Conservation (phyloP, 1,140 invertebrate genomes). For the Neomicropteryx cornuta region DNA sequence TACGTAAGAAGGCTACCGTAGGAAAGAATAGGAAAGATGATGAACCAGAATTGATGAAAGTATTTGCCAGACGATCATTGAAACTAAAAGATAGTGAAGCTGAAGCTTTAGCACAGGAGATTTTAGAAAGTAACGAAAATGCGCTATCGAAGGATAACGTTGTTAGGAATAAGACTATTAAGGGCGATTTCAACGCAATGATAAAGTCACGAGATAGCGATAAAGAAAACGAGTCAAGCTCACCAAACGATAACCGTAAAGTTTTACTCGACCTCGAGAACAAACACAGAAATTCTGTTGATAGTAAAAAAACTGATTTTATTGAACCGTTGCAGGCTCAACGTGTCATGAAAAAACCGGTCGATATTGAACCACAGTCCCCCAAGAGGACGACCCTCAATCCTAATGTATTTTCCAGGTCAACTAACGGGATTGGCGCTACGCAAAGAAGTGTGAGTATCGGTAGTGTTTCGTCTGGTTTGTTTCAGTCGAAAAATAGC, state of each 20-base stretch:
- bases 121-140: slow-evolving; percentile 28
- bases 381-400: slow-evolving; percentile 28
- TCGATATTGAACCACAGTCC: slow-evolving; percentile 30
- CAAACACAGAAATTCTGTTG: slow-evolving; percentile 21
- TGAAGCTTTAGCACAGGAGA: slow-evolving; percentile 43
- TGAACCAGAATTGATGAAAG: slow-evolving; percentile 67
- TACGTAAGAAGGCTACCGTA: slow-evolving; percentile 44
- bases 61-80: slow-evolving; percentile 63
- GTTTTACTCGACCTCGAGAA: slow-evolving; percentile 17
- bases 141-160: slow-evolving; percentile 21
- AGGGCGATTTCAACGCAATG: slow-evolving; percentile 37
- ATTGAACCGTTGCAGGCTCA: slow-evolving; percentile 19
- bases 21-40: slow-evolving; percentile 45
- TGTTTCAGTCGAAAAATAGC: too few relatives aligned
- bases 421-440: slow-evolving; percentile 6
- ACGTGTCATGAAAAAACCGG: slow-evolving; percentile 26
- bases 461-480: slow-evolving; percentile 21
- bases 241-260: slow-evolving; percentile 25
- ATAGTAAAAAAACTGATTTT: too few relatives aligned
- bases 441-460: slow-evolving; percentile 29
- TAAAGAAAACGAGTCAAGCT: slow-evolving; percentile 49
- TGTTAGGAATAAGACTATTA: slow-evolving; percentile 19
- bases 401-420: too few relatives aligned
- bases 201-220: slow-evolving; percentile 50
- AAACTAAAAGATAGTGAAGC: slow-evolving; percentile 60